A percentile compares a stretch with the other conserved stretches of the same genome.
These are phyloP conservation scores for Aplocera efformata DNA, from an alignment of 2,888 invertebrate genomes.

Conservation along the genomic window DNA sequence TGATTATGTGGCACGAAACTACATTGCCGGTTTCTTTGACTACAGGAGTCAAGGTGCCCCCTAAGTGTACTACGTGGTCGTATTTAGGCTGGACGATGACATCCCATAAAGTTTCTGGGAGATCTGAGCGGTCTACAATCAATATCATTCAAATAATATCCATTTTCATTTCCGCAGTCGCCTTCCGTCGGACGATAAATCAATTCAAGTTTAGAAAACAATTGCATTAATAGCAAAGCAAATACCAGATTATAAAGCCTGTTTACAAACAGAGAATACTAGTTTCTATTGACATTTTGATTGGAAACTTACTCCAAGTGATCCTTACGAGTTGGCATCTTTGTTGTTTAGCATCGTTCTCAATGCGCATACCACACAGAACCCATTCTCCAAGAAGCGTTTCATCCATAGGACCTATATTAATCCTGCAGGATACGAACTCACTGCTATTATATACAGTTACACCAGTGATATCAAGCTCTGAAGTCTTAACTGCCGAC, in stretches of 20 bases:
- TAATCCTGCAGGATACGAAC: slow-evolving; percentile 37
- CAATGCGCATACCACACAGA: slow-evolving; percentile 28
- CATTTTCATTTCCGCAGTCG: too few relatives aligned
- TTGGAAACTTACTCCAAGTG: slow-evolving; percentile 35
- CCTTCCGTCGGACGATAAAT: too few relatives aligned
- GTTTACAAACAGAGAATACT: background rate
- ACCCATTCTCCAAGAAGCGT: slow-evolving; percentile 34
- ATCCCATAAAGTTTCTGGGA: slow-evolving; percentile 27
- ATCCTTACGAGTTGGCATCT: slow-evolving; percentile 35
- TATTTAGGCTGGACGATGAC: slow-evolving; percentile 7
- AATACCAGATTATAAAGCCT: background rate
- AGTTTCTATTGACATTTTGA: slow-evolving; percentile 8
- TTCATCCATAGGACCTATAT: slow-evolving; percentile 35
- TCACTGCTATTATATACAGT: slow-evolving; percentile 25
- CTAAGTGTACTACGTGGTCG: slow-evolving; percentile 38
- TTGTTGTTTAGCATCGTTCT: slow-evolving; percentile 17
- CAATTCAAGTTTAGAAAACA: too few relatives aligned
- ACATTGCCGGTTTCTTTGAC: slow-evolving; percentile 27
- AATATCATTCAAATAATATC: background rate
- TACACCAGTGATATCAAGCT: slow-evolving; percentile 22
- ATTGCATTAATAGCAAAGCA: slow-evolving; percentile 1
- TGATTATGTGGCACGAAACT: slow-evolving; percentile 42
- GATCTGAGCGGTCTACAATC: slow-evolving; percentile 29
- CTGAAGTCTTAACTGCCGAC: slow-evolving; percentile 6
- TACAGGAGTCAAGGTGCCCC: slow-evolving; percentile 33